Evolutionary conservation across 2,888 invertebrate species (phyloP), one percentile per base, ranked within the genome.

Genomic region (Lycocerus yunnanus): DNA sequence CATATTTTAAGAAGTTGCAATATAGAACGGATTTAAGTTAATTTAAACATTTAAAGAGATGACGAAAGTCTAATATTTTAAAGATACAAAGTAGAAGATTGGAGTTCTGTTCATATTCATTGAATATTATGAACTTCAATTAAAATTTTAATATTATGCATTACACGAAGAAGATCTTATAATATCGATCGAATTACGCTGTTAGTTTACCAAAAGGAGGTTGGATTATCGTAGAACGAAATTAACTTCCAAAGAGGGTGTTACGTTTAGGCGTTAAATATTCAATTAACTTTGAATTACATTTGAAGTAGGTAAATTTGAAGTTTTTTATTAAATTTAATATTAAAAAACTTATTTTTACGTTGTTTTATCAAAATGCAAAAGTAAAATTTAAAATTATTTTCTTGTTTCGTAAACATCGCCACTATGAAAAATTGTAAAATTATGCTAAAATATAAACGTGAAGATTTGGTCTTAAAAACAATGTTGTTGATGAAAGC

Each of bases 211-310:
- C 70, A 65, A 21, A 24, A 71, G 68, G 58, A 66, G 66, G 71
- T 71, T 71, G 71, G 71, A 66, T 70, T 71, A 71, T 71, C 58
- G 71, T 65, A 58, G 15, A 69, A 43, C 71, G 66, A 71, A 66
- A 71, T 71, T 71, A 59, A 71, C 71, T 71, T 63, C 66, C 70
- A 65, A 70, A 71, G 66, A 66, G 71, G 71, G 71, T 71, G 71
- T 71, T 71, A 71, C 71, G 66, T 71, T 66, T 71, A 58, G 66
- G 66, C 66, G 59, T 71, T 71, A 71, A 71, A 66, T 71, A 71
- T 71, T 71, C 71, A 71, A 71, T 71, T 71, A 66, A 66, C 71
- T 43, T 21, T 60, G 65, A 71, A 71, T 71, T 71, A 71, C 71
- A 66, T 63, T 71, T 14, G 15, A 66, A 71, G 65, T 71, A 58